Percentiles rank a stretch among this genome's conserved stretches.
Evolutionary conservation across 2,888 invertebrate species (phyloP).

Genomic region (Terebella lapidaria): DNA sequence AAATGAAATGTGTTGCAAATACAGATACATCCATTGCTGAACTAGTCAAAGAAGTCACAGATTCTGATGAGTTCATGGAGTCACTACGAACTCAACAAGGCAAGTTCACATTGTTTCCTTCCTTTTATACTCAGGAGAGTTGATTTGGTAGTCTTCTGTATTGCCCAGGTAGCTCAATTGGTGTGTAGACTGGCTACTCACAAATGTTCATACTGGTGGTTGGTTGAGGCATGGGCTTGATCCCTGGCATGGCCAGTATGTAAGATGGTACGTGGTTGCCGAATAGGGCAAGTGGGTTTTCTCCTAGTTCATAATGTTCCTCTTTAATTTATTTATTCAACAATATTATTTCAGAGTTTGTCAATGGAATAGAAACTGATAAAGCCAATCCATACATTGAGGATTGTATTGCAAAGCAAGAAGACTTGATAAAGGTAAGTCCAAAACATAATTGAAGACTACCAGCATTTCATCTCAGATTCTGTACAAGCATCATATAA

Average conservation of each 20-base stretch:
- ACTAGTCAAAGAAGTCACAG: conserved; percentile 80
- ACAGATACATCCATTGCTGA: conserved; percentile 89
- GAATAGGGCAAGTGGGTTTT: too few relatives aligned
- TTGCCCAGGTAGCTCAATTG: too few relatives aligned
- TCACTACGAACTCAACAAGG: conserved; percentile 75
- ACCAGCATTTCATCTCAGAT: background rate
- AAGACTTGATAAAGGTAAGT: conserved; percentile 68
- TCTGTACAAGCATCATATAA: too few relatives aligned
- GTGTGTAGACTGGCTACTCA: too few relatives aligned
- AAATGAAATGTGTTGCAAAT: background rate
- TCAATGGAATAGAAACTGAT: conserved; percentile 81
- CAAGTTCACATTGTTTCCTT: too few relatives aligned
- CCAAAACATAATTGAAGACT: background rate
- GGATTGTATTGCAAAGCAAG: conserved; percentile 81
- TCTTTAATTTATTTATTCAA: conserved; percentile 12
- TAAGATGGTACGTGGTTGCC: too few relatives aligned
- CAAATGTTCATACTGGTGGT: too few relatives aligned
- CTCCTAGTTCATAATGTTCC: too few relatives aligned
- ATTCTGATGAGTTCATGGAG: conserved; percentile 72
- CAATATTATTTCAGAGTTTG: conserved; percentile 73
- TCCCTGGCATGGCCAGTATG: too few relatives aligned
- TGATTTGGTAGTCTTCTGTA: too few relatives aligned
- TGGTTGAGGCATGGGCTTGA: too few relatives aligned
- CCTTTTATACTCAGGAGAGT: too few relatives aligned
- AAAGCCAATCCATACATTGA: conserved; percentile 84